Evolutionary conservation across 2,797 vertebrate genomes (phyloP), one percentile per base, ranked within the genome.

Genomic region (Tragopan temminckii): DNA sequence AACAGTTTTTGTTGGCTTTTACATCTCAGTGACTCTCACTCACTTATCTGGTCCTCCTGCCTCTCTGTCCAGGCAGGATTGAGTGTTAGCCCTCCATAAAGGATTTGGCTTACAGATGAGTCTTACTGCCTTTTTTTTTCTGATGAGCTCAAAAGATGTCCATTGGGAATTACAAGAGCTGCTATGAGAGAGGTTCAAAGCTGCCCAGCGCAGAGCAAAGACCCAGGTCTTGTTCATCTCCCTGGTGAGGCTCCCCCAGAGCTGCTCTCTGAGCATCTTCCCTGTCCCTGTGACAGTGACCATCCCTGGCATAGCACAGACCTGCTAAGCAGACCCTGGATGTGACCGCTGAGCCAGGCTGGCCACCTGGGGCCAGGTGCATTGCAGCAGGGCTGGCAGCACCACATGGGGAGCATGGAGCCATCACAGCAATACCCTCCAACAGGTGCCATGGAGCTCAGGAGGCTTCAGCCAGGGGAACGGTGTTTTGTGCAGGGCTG

Each of bases 361-460:
- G 55, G 20, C 59, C 43, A 20, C 24, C 23, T 21, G 0, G 3
- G 8, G 31, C 21, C 10, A 11, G 33, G 61, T 29, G 23, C 23
- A 24, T 24, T 14, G 66, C 57, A 52, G 76, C 24, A 12, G 67
- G 11, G n/a, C 42, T 0, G 25, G 50, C 25, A 48, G 52, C 42
- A 3, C 10, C 42, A 43, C 8, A 5, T 8, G 24, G 72, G 18
- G 20, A 33, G 43, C 52, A 3, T 31, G 42, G 90, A 84, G 70
- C 19, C 76, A 75, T 17, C 15, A 46, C 88, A 90, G 90, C 71
- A 4, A 85, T 93, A 77, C 88, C 88, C 88, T 45, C 45, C 45
- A 45, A 45, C 18, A 45, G 43, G 18, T 45, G 43, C 43, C 43
- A 19, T 45, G 45, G 45, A 21, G 45, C 45, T 45, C 45, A 45